A percentile compares a stretch with the other conserved stretches of the same genome.
These are phyloP conservation scores for Plecotus auritus DNA, from an alignment of 2,113 vertebrate species.

Conservation along the genomic window DNA sequence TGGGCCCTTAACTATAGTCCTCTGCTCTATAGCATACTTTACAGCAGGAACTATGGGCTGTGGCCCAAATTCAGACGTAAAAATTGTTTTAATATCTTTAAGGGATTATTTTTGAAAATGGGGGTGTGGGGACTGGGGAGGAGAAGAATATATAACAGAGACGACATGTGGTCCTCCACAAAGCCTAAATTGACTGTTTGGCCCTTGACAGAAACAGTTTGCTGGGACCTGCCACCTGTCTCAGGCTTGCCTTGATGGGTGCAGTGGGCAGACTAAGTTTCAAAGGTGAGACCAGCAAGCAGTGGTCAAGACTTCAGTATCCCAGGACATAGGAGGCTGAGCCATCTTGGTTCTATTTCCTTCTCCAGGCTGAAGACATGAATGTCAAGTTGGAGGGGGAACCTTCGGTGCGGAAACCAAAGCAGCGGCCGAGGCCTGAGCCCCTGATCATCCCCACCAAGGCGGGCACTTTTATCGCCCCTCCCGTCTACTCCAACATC, in stretches of 20 bases:
- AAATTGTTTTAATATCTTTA: background rate
- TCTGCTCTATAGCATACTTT: background rate
- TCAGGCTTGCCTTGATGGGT: background rate
- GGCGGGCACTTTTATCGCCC: slow-evolving; percentile 91
- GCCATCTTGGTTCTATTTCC: background rate
- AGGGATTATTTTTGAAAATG: background rate
- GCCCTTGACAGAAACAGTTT: background rate
- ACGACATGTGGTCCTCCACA: background rate
- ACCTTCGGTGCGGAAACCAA: slow-evolving; percentile 86
- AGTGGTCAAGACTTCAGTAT: background rate
- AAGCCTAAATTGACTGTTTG: background rate
- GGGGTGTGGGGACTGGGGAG: background rate
- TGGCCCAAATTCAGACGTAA: background rate
- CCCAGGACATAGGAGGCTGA: background rate
- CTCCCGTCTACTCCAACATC: slow-evolving; percentile 93
- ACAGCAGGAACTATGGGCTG: background rate
- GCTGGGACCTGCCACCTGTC: background rate
- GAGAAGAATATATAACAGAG: background rate
- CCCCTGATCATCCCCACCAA: slow-evolving; percentile 99
- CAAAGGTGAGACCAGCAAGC: background rate
- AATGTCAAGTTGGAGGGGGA: slow-evolving; percentile 87
- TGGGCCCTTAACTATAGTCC: background rate
- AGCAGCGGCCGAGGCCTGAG: slow-evolving; percentile 93
- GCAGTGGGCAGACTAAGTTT: background rate
- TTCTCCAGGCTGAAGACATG: slow-evolving; percentile 76